phyloP scores from a whole-genome alignment of 2,113 vertebrate genomes.

The Parus major region DNA sequence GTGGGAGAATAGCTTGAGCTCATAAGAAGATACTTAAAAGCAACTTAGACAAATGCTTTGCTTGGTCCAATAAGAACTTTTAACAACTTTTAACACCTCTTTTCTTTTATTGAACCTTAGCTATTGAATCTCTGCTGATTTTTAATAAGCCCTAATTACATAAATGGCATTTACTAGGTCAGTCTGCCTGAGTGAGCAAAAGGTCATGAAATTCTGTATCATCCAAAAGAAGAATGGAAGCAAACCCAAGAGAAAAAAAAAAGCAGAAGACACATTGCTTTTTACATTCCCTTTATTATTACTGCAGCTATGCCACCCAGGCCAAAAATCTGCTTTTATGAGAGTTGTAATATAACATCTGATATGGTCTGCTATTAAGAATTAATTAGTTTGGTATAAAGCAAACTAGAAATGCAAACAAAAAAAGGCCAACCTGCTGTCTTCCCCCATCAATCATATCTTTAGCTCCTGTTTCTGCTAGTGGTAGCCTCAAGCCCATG shows the following conservation, averaged over 20 bases:
- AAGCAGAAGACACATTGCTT: not conserved
- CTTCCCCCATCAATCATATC: not conserved
- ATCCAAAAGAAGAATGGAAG: not conserved
- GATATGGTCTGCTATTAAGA: not conserved
- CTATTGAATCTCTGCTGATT: not conserved
- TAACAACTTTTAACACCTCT: not conserved
- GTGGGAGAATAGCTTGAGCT: not conserved
- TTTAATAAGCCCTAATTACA: not conserved
- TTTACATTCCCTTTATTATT: not conserved
- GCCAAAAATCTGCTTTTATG: not conserved
- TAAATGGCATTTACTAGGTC: not conserved
- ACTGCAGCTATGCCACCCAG: not conserved
- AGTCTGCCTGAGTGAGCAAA: not conserved
- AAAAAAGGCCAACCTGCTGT: not conserved
- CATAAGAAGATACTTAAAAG: not conserved
- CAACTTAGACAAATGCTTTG: not conserved
- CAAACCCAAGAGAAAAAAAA: not conserved
- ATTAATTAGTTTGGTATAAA: not conserved
- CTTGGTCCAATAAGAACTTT: not conserved
- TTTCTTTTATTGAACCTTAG: not conserved
- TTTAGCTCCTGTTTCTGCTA: not conserved
- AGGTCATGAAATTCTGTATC: not conserved
- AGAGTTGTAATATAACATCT: not conserved
- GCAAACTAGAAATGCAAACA: not conserved
- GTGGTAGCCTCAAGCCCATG: not conserved